Conservation (phyloP, 1,140 invertebrate species). For the Megathymus violae region DNA sequence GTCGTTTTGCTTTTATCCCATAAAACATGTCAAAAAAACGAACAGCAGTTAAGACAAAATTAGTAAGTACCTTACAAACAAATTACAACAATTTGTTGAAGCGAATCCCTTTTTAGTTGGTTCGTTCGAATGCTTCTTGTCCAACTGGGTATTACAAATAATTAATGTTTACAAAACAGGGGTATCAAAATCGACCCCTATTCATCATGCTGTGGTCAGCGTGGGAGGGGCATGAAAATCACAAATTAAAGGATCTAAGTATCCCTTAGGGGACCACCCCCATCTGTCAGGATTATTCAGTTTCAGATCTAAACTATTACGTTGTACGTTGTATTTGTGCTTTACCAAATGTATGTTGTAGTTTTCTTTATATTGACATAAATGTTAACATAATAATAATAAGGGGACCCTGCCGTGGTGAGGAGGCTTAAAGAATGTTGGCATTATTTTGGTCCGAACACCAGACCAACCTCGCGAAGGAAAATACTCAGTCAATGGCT, state of each 20-base stretch:
- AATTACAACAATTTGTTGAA: conserved; percentile 16
- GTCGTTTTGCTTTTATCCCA: no score
- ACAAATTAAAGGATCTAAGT: conserved; percentile 30
- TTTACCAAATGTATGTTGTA: no score
- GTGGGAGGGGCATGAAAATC: conserved; percentile 37
- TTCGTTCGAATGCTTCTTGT: conserved; percentile 18
- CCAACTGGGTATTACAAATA: conserved; percentile 40
- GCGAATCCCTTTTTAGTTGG: conserved; percentile 8
- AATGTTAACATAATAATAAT: no score
- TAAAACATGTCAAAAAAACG: no score
- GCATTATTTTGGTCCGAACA: no score
- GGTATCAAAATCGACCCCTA: conserved; percentile 37
- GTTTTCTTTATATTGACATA: no score
- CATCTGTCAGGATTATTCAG: not conserved
- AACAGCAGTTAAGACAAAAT: not conserved
- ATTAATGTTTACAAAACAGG: conserved; percentile 49
- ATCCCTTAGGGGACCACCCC: not conserved
- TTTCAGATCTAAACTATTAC: not conserved
- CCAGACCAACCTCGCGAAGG: no score
- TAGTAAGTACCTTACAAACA: not conserved
- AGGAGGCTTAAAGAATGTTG: no score
- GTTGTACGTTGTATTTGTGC: no score
- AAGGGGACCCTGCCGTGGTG: no score
- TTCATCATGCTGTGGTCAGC: conserved; percentile 49
- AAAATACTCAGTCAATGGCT: no score